These are phyloP conservation scores for Parascotia fuliginaria DNA, from an alignment of 2,888 invertebrate genomes.

Conservation along the genomic window DNA sequence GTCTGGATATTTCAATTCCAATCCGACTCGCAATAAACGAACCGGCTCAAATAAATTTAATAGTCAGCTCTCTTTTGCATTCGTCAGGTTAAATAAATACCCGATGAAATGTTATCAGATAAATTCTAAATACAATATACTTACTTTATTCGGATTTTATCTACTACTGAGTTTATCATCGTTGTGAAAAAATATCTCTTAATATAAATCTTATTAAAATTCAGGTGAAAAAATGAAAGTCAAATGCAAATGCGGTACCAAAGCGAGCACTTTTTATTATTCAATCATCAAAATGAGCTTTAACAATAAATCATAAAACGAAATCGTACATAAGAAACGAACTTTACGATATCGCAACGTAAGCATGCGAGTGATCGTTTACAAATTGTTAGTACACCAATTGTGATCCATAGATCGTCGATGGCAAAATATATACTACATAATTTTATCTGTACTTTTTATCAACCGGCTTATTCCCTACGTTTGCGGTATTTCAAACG, in stretches of 20 bases:
- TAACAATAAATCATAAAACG: conserved; percentile 50
- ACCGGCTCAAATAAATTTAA: conserved; percentile 48
- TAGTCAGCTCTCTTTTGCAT: conserved; percentile 38
- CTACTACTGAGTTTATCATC: conserved; percentile 31
- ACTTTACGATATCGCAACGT: conserved; percentile 49
- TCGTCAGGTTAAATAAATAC: conserved; percentile 47
- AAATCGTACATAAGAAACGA: conserved; percentile 46
- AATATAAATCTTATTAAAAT: conserved; percentile 45
- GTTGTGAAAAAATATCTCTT: conserved; percentile 29
- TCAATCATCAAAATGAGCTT: conserved; percentile 46
- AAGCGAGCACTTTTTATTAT: conserved; percentile 44
- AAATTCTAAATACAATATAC: conserved; percentile 44
- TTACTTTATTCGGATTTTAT: conserved; percentile 29
- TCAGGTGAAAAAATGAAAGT: conserved; percentile 43
- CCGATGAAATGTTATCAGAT: conserved; percentile 35
- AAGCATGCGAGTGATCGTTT: conserved; percentile 40
- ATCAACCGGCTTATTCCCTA: conserved; percentile 31
- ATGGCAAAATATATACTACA: conserved; percentile 30
- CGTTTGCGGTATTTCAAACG: conserved; percentile 36
- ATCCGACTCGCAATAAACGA: conserved; percentile 47
- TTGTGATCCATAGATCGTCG: conserved; percentile 50
- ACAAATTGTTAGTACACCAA: conserved; percentile 48
- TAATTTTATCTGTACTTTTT: conserved; percentile 17
- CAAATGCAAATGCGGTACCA: conserved; percentile 44
- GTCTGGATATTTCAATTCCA: conserved; percentile 48